These are phyloP conservation scores for Muscicapa comitata DNA, from an alignment of 2,797 vertebrate species.

Conservation along the genomic window DNA sequence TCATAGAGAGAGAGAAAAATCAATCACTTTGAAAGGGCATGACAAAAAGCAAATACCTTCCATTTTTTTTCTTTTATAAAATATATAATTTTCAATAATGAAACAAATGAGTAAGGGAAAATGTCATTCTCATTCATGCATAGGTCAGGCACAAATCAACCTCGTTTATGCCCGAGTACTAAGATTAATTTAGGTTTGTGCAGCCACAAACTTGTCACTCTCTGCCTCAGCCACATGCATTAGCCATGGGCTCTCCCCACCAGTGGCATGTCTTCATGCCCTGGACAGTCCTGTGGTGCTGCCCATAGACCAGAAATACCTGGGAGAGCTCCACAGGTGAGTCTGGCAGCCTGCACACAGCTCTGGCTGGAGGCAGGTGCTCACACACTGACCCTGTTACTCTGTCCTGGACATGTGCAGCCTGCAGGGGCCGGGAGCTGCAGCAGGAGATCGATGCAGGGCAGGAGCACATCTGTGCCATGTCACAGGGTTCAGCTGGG, in stretches of 20 bases:
- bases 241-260: not conserved
- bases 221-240: not conserved
- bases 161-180: not conserved
- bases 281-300: not conserved
- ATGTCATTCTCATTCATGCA: not conserved
- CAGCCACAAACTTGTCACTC: not conserved
- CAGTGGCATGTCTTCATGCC: not conserved
- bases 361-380: not conserved
- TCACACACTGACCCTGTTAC: not conserved
- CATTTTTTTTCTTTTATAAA: not conserved
- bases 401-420: accelerated
- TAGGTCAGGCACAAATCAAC: not conserved
- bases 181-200: not conserved
- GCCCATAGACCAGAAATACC: not conserved
- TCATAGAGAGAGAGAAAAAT: not conserved
- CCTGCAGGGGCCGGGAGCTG: accelerated
- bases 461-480: not conserved
- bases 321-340: not conserved
- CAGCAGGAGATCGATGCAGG: accelerated
- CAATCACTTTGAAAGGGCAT: not conserved
- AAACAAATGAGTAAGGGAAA: not conserved
- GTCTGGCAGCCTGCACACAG: not conserved
- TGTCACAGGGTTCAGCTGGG: not conserved
- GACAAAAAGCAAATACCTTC: not conserved
- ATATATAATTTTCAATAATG: not conserved